Evolutionary conservation across 2,888 invertebrate species (phyloP), one percentile per base, ranked within the genome.

Genomic region (Orchesellides sinensis): DNA sequence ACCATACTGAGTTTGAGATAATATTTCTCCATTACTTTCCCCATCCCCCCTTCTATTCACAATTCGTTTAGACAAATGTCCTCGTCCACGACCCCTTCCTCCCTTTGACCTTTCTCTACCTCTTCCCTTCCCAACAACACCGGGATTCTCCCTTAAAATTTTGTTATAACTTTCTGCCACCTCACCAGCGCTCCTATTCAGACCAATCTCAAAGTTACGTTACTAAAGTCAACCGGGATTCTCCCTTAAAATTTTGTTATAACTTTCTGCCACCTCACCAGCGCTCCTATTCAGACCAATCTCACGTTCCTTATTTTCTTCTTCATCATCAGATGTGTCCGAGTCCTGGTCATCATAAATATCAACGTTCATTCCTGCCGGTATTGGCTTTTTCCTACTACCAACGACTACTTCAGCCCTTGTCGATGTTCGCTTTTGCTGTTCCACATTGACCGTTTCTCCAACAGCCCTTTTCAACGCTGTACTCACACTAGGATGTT

Each of bases 351-450:
- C 70, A 2, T 27, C n/a, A 19, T 32, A 59, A 6, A 5, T 21
- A 23, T 73, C 73, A 3, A 73, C 73, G 10, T 17, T 47, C 12
- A 29, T 23, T 17, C 56, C 49, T 2, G 10, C n/a, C 6, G 61
- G 73, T 21, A 49, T 14, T 0, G 61, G 29, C n/a, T 10, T 29
- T 10, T 73, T 61, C 19, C 2, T 47, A 23, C 73, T 61, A 2
- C 47, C 73, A 1, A 73, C 32, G 5, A 61, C 47, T 10, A 54
- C 49, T 54, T 4, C 12, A 12, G 49, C 5, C 5, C 5, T n/a
- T 49, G n/a, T 17, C n/a, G 12, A 8, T 49, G n/a, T n/a, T 49
- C n/a, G 63, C 23, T 56, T 3, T 29, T 5, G 27, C n/a, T 19
- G 19, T 21, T 61, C 29, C 61, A 27, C 17, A 14, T 49, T 21